phyloP scores from a whole-genome alignment of 1,140 invertebrate genomes.

The Sycophila sp. region DNA sequence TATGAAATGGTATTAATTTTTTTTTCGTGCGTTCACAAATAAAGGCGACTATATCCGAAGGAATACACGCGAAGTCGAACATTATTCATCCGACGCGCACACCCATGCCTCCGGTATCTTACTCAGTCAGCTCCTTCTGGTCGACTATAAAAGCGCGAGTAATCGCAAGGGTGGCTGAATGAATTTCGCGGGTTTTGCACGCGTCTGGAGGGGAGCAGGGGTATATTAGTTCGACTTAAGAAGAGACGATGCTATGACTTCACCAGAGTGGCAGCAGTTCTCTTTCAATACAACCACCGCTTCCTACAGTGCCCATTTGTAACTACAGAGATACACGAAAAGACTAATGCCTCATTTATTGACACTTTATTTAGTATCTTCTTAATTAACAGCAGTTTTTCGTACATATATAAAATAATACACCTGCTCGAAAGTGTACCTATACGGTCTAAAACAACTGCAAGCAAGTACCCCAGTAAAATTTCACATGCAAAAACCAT shows the following conservation, averaged over 20 bases:
- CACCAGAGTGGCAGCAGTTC: not conserved
- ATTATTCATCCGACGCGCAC: constrained; percentile 32
- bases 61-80: constrained; percentile 44
- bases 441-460: no score
- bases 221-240: constrained; percentile 67
- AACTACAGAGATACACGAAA: no score
- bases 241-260: constrained; percentile 37
- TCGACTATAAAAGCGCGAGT: constrained; percentile 34
- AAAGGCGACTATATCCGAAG: not conserved
- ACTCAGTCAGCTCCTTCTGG: not conserved
- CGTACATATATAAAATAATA: no score
- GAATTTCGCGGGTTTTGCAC: constrained; percentile 26
- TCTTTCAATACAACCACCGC: constrained; percentile 1
- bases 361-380: no score
- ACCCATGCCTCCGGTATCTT: constrained; percentile 25
- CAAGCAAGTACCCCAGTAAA: no score
- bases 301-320: no score
- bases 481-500: no score
- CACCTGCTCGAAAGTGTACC: no score
- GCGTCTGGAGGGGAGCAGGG: constrained; percentile 45
- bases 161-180: constrained; percentile 28
- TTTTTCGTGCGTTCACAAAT: no score
- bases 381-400: no score
- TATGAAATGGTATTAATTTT: no score
- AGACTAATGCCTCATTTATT: no score